phyloP scores from a whole-genome alignment of 1,140 invertebrate species.

The Sesamia nonagrioides region DNA sequence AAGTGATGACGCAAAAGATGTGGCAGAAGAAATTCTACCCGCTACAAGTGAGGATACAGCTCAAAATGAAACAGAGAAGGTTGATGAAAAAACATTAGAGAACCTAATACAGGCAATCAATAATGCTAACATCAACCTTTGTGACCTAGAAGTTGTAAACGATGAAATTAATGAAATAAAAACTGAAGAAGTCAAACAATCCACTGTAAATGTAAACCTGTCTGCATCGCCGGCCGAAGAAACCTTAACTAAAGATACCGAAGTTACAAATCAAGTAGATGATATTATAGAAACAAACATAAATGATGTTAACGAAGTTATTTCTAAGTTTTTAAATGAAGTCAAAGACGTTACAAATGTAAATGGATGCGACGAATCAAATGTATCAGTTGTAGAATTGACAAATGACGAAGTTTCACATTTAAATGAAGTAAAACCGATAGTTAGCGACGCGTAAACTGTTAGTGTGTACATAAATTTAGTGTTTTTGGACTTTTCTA shows the following conservation, averaged over 20 bases:
- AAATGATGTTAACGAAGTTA: constrained; percentile 9
- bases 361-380: constrained; percentile 4
- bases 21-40: constrained; percentile 56
- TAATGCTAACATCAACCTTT: constrained; percentile 69
- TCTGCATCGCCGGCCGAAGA: constrained; percentile 5
- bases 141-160: constrained; percentile 68
- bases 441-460: constrained; percentile 50
- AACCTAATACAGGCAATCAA: constrained; percentile 74
- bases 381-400: constrained; percentile 23
- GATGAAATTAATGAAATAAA: constrained; percentile 54
- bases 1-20: constrained; percentile 57
- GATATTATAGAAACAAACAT: constrained; percentile 18
- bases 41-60: constrained; percentile 51
- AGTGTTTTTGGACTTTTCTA: constrained; percentile 49
- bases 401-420: constrained; percentile 57
- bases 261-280: constrained; percentile 29
- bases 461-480: constrained; percentile 29
- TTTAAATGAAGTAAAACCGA: constrained; percentile 60
- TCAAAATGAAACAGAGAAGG: constrained; percentile 60
- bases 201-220: not conserved
- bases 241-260: not conserved
- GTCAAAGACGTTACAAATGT: constrained; percentile 14
- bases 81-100: constrained; percentile 71
- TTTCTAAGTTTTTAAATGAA: constrained; percentile 36
- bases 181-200: constrained; percentile 11